A percentile compares a stretch with the other conserved stretches of the same genome.
These are phyloP conservation scores for Mylabris sibirica DNA, from an alignment of 2,888 invertebrate species.

Conservation along the genomic window DNA sequence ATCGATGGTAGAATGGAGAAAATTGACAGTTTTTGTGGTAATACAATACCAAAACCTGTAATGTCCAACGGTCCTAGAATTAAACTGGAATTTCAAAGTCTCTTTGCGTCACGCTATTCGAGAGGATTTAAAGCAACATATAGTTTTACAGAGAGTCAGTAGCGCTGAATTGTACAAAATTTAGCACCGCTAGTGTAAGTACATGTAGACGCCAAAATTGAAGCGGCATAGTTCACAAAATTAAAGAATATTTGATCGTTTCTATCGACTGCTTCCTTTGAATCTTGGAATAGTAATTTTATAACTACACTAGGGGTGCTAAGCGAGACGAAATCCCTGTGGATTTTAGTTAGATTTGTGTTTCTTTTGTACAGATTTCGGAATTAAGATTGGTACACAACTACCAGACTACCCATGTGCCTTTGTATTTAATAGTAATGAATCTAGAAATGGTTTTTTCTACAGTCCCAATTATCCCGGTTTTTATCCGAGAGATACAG, in stretches of 20 bases:
- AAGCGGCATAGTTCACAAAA: too few species aligned
- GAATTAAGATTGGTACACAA: conserved; percentile 83
- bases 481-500: conserved; percentile 86
- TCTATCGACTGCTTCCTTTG: too few species aligned
- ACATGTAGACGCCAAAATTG: too few species aligned
- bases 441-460: conserved; percentile 80
- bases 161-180: neutral
- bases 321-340: too few species aligned
- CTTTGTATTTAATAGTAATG: conserved; percentile 87
- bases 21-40: conserved; percentile 88
- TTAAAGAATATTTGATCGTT: too few species aligned
- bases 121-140: conserved; percentile 90
- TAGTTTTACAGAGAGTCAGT: conserved; percentile 89
- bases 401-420: conserved; percentile 81
- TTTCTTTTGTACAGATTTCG: conserved; percentile 76
- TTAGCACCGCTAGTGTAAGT: too few species aligned
- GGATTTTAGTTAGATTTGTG: neutral
- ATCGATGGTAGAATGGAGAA: conserved; percentile 85
- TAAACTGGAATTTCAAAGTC: conserved; percentile 84
- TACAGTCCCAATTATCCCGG: conserved; percentile 92
- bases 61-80: conserved; percentile 93
- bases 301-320: too few species aligned
- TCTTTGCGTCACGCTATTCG: conserved; percentile 77
- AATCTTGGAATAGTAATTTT: too few species aligned
- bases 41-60: conserved; percentile 81